Percentiles rank a stretch among this genome's conserved stretches.
Evolutionary conservation across 2,797 vertebrate species (phyloP).

Genomic region (Eutrigla gurnardus): DNA sequence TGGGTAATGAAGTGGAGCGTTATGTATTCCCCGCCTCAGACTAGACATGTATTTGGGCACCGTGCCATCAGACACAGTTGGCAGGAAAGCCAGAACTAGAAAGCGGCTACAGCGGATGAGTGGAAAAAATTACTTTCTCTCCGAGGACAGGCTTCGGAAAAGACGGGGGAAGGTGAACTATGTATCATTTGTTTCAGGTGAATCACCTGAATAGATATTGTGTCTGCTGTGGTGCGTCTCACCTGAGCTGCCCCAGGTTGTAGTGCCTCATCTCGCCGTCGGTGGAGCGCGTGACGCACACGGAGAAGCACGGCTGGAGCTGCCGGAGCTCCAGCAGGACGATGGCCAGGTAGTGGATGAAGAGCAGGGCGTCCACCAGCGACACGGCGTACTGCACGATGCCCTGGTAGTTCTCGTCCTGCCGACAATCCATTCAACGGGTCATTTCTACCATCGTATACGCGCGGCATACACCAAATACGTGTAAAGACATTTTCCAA

Average conservation of each 20-base stretch:
- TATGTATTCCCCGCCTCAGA: not conserved
- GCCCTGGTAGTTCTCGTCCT: constrained; percentile 92
- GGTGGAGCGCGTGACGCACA: constrained; percentile 91
- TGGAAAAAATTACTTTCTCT: too few relatives aligned
- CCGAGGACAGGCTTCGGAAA: too few relatives aligned
- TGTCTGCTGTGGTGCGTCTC: constrained; percentile 22
- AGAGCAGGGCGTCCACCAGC: constrained; percentile 95
- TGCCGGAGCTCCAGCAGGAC: constrained; percentile 95
- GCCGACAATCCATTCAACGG: not conserved
- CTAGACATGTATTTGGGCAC: too few relatives aligned
- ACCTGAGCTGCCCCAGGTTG: constrained; percentile 95
- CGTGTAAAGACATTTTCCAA: not conserved
- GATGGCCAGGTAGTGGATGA: constrained; percentile 97
- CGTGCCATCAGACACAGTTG: too few relatives aligned
- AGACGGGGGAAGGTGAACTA: too few relatives aligned
- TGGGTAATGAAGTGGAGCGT: not conserved
- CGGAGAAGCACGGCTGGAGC: constrained; percentile 90
- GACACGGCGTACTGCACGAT: constrained; percentile 97
- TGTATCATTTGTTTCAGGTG: too few relatives aligned
- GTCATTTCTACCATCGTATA: not conserved
- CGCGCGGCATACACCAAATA: not conserved
- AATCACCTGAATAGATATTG: too few relatives aligned
- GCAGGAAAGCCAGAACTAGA: too few relatives aligned
- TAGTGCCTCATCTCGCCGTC: constrained; percentile 93
- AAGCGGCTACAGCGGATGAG: too few relatives aligned